Base-by-base conservation (phyloP, 2,888 invertebrate genomes). In the Tetramorium bicarinatum region DNA sequence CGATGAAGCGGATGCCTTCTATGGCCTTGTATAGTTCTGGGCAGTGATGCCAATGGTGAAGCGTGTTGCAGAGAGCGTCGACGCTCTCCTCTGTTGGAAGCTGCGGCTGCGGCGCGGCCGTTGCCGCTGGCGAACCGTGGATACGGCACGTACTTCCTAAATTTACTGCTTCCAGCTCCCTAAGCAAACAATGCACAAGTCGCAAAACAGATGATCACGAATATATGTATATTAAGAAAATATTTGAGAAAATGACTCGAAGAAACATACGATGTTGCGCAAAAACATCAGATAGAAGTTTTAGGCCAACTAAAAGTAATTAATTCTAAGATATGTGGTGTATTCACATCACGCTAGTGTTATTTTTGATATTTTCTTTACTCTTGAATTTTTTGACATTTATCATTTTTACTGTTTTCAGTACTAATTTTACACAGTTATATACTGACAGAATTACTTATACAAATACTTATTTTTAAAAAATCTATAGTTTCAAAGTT, bases 21-120 rank as follows among this genome's bases (percentile, higher is more conserved):
- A 98, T 98, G 92, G 98, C 98, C 95, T 98, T 98, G 95, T 98
- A 97, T 90, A 98, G 96, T 95, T 98, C 98, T 61, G 98, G 98
- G 95, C 98, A 98, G 94, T 97, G 97, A 95, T 98, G 98, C 98
- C 98, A 98, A 92, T 97, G 96, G 91, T 97, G 97, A 91, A 96
- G 95, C 90, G 96, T 96, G 94, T 95, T 96, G 94, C 96, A 96
- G 90, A 96, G 95, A 91, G 95, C 96, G 91, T 95, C 96, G 95
- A 95, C 96, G 93, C 95, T 96, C 94, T 93, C 94, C 92, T 91
- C 95, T 90, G 91, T 95, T 82, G 93, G 95, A 92, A 94, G 93
- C 82, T 91, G 94, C 87, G 77, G 67, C 67, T 94, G 95, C 89
- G 94, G 95, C 88, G 96, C 90, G 96, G 96, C 93, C 47, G 92